phyloP scores from a whole-genome alignment of 2,797 vertebrate species.

The Galago senegalensis region DNA sequence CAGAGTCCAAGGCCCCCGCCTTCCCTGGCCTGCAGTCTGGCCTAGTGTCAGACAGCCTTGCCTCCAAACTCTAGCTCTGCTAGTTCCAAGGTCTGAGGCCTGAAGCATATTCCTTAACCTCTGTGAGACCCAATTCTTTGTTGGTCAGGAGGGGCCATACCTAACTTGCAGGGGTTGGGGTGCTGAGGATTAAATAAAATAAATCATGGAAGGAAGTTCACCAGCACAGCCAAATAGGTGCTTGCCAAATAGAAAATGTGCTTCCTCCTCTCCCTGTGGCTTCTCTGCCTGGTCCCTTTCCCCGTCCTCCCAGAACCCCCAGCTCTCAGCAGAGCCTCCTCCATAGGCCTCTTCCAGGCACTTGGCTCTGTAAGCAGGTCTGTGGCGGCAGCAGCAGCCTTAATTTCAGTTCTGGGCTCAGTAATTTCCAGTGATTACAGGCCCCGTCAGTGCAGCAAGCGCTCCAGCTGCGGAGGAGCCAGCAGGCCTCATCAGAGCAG shows the following conservation, averaged over 20 bases:
- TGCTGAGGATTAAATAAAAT: neutral
- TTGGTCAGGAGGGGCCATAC: fast-evolving
- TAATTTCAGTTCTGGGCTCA: slow-evolving; percentile 77
- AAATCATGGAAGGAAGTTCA: fast-evolving
- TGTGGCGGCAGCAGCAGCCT: slow-evolving; percentile 62
- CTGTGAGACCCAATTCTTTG: neutral
- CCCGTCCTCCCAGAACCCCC: neutral
- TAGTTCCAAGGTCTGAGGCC: neutral
- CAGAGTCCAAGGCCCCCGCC: neutral
- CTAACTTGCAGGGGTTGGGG: neutral
- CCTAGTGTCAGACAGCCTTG: neutral
- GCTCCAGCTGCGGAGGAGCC: slow-evolving; percentile 73
- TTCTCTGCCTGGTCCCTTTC: neutral
- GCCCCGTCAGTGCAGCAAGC: slow-evolving; percentile 68
- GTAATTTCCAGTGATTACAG: slow-evolving; percentile 84
- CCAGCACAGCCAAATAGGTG: neutral
- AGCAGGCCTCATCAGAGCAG: slow-evolving; percentile 5
- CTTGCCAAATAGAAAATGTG: neutral
- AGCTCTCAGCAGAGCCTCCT: neutral
- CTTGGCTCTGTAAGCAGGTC: slow-evolving; percentile 69
- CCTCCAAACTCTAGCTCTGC: neutral
- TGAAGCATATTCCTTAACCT: neutral
- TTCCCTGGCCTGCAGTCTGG: no score
- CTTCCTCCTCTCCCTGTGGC: neutral
- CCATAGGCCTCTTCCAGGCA: neutral